A percentile compares a stretch with the other conserved stretches of the same genome.
Evolutionary conservation across 2,888 invertebrate genomes (phyloP).

Genomic region (Frankliniella fusca): DNA sequence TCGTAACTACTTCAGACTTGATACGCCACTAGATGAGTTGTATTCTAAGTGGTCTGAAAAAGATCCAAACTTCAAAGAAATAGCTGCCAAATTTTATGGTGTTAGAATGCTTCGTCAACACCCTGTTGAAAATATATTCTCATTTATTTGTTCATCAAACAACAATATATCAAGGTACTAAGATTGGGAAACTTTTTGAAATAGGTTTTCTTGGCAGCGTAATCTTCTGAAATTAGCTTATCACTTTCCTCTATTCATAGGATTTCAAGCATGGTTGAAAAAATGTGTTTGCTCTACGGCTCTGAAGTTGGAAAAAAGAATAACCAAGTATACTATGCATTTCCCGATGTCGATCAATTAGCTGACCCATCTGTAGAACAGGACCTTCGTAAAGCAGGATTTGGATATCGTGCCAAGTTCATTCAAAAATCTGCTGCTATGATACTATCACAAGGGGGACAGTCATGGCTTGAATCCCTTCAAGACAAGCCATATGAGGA

Average conservation of each 20-base stretch:
- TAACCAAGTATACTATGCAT: slow-evolving; percentile 64
- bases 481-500: slow-evolving; percentile 64
- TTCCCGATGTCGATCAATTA: slow-evolving; percentile 70
- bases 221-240: background rate
- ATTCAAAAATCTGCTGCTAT: slow-evolving; percentile 69
- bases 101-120: slow-evolving; percentile 90
- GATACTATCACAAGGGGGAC: slow-evolving; percentile 65
- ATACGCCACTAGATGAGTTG: slow-evolving; percentile 64
- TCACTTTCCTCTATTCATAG: slow-evolving; percentile 45
- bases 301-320: slow-evolving; percentile 64
- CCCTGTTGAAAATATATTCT: slow-evolving; percentile 86
- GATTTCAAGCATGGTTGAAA: slow-evolving; percentile 87
- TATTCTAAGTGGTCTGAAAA: slow-evolving; percentile 69
- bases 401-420: slow-evolving; percentile 85
- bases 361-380: slow-evolving; percentile 61
- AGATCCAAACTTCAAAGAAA: slow-evolving; percentile 69
- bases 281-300: slow-evolving; percentile 78
- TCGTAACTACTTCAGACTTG: slow-evolving; percentile 69
- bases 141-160: slow-evolving; percentile 96
- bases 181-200: slow-evolving; percentile 24
- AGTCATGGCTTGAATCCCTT: slow-evolving; percentile 67
- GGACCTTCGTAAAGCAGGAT: slow-evolving; percentile 66
- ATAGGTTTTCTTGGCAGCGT: background rate
- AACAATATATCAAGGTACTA: slow-evolving; percentile 83
- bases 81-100: slow-evolving; percentile 68